Percentiles rank a stretch among this genome's conserved stretches.
phyloP scores from a whole-genome alignment of 2,888 invertebrate genomes.

The Poecilobothrus nobilitatus region DNA sequence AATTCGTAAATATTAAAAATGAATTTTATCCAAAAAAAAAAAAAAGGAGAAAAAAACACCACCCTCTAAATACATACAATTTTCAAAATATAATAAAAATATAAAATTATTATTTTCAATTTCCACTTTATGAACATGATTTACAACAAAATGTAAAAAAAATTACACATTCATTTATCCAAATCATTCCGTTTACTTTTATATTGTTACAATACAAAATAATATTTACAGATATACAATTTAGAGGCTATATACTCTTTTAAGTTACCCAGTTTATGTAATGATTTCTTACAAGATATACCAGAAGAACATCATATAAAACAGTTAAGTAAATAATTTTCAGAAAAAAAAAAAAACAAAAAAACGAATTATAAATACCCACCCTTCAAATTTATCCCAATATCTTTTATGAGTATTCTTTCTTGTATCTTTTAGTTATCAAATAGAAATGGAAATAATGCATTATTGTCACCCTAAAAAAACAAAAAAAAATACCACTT shows the following conservation, averaged over 20 bases:
- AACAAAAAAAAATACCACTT: constrained; percentile 9
- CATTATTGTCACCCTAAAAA: not conserved
- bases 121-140: constrained; percentile 1
- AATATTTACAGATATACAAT: no score
- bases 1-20: not conserved
- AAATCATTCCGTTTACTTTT: no score
- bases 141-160: not conserved
- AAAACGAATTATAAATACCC: not conserved
- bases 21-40: no score
- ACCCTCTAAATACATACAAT: not conserved
- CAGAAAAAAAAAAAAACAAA: not conserved
- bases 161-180: not conserved
- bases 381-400: not conserved
- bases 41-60: no score
- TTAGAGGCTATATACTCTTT: no score
- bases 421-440: no score
- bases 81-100: no score
- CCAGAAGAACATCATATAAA: not conserved
- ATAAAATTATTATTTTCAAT: not conserved
- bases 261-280: no score
- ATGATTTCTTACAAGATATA: not conserved
- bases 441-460: not conserved
- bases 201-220: no score
- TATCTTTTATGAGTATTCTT: not conserved
- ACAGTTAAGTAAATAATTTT: not conserved